Conservation (phyloP, 2,797 vertebrate species). For the Malurus leucopterus region DNA sequence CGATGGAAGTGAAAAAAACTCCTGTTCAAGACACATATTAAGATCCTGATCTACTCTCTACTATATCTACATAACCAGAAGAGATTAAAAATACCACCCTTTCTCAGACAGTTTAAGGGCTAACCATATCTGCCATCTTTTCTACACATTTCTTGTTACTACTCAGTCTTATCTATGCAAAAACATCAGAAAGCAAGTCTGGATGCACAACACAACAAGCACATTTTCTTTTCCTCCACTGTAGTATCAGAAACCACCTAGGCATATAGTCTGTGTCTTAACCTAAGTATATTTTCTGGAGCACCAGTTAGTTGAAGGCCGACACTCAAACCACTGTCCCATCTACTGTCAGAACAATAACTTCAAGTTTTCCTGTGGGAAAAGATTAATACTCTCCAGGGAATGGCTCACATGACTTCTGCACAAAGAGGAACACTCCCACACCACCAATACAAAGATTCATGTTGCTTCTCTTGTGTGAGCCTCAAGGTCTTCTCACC, state of each 20-base stretch:
- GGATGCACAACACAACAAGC: neutral
- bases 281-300: neutral
- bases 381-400: neutral
- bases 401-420: neutral
- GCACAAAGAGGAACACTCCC: neutral
- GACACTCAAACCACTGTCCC: neutral
- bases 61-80: neutral
- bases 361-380: neutral
- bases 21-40: neutral
- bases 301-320: neutral
- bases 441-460: neutral
- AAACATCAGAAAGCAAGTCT: neutral
- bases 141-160: neutral
- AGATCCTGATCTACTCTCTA: neutral
- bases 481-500: neutral
- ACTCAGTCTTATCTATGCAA: neutral
- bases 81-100: neutral
- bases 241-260: neutral
- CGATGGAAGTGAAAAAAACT: neutral
- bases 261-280: neutral
- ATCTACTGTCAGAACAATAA: neutral
- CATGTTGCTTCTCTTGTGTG: accelerated
- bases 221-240: neutral
- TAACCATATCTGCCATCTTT: neutral
- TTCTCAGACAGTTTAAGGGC: neutral